These are phyloP conservation scores for Octodon degus DNA, from an alignment of 2,113 vertebrate species.

Conservation along the genomic window DNA sequence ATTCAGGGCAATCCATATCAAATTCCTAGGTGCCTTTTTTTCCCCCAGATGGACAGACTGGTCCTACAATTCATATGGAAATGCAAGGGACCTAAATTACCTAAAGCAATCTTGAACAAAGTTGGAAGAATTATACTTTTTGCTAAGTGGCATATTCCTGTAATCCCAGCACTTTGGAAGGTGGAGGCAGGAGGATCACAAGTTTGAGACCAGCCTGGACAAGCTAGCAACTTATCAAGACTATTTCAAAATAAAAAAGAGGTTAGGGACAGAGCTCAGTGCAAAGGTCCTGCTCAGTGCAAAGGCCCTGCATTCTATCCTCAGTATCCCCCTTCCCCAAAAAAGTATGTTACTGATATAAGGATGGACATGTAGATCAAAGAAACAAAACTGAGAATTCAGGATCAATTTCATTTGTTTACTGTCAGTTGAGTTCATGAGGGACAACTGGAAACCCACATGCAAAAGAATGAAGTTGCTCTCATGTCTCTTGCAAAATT, in stretches of 20 bases:
- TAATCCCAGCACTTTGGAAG: background rate
- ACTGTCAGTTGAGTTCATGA: background rate
- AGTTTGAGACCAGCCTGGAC: background rate
- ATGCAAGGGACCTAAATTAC: background rate
- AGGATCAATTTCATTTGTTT: conserved; percentile 22
- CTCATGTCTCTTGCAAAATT: background rate
- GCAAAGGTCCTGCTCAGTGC: background rate
- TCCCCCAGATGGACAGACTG: background rate
- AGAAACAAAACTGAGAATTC: background rate
- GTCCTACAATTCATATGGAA: conserved; percentile 23
- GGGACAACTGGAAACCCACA: background rate
- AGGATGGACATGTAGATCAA: background rate
- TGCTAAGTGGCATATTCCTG: background rate
- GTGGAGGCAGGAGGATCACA: background rate
- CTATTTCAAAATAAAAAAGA: background rate
- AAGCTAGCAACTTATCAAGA: background rate
- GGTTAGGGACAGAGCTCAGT: background rate
- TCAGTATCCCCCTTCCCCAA: background rate
- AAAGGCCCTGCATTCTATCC: background rate
- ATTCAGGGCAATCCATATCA: background rate
- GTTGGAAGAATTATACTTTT: background rate
- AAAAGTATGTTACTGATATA: background rate
- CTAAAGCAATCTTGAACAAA: background rate
- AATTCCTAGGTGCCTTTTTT: background rate
- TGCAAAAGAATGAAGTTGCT: background rate